Conservation (phyloP, 2,113 vertebrate genomes). For the Andinoacara biseriatus region DNA sequence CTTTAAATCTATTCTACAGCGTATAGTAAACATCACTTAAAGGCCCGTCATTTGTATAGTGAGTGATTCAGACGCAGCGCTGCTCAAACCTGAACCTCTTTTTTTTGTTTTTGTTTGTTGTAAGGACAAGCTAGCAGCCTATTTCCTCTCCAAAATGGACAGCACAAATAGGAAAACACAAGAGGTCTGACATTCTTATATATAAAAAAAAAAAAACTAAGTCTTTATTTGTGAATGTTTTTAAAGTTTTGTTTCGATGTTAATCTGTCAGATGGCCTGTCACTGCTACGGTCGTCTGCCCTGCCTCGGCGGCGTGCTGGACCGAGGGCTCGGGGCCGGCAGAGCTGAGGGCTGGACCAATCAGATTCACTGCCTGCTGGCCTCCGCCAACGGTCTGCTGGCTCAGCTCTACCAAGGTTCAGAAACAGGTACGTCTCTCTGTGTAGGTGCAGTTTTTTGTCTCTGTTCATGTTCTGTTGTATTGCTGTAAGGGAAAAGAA, state of each 20-base stretch:
- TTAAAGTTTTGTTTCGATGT: background rate
- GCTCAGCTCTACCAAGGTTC: slow-evolving; percentile 83
- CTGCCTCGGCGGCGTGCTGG: slow-evolving; percentile 85
- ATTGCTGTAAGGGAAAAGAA: too few species aligned
- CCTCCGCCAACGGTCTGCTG: slow-evolving; percentile 83
- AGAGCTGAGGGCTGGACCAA: slow-evolving; percentile 87
- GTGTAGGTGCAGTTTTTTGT: background rate
- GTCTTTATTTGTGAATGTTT: background rate
- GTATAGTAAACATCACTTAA: too few species aligned
- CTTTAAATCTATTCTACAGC: rapidly evolving
- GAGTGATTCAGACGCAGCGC: background rate
- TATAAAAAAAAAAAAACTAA: background rate
- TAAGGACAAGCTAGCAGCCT: slow-evolving; percentile 88
- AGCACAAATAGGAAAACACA: slow-evolving; percentile 83
- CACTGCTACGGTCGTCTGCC: slow-evolving; percentile 87
- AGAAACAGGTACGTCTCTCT: slow-evolving; percentile 78
- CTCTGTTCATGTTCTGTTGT: background rate
- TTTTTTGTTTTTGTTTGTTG: slow-evolving; percentile 2
- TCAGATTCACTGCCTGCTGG: slow-evolving; percentile 87
- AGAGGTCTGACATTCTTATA: slow-evolving; percentile 76
- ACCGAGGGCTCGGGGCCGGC: slow-evolving; percentile 83
- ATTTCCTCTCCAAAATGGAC: slow-evolving; percentile 87
- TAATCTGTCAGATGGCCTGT: slow-evolving; percentile 83
- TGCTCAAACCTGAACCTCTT: background rate
- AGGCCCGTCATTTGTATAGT: too few species aligned